Evolutionary conservation across 2,888 invertebrate species (phyloP).

Genomic region (Xestia c-nigrum): DNA sequence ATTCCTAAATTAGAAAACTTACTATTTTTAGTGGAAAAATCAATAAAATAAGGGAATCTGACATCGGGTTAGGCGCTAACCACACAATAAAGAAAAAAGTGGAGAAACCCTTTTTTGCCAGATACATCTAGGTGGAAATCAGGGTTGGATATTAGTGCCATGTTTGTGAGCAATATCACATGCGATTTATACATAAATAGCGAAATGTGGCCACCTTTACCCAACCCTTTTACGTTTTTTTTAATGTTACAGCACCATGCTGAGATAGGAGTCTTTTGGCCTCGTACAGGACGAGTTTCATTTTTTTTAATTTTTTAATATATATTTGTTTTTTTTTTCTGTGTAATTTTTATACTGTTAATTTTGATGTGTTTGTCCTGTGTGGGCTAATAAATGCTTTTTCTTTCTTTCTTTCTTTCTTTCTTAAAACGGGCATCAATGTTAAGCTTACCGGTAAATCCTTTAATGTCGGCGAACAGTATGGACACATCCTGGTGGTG

Average conservation of each 20-base stretch:
- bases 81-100: too few species aligned
- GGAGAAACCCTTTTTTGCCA: neutral
- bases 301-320: too few species aligned
- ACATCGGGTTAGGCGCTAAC: too few species aligned
- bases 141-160: neutral
- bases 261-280: too few species aligned
- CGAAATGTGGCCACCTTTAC: neutral
- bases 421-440: neutral
- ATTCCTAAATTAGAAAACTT: neutral
- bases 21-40: neutral
- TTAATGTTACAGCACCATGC: too few species aligned
- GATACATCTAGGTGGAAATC: neutral
- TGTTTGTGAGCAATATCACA: neutral
- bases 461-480: constrained; percentile 98
- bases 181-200: neutral
- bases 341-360: too few species aligned
- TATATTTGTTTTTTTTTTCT: too few species aligned
- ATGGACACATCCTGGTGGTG: constrained; percentile 99
- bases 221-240: neutral
- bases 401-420: too few species aligned
- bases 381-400: too few species aligned
- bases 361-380: too few species aligned
- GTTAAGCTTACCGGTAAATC: constrained; percentile 93
- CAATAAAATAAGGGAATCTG: too few species aligned
- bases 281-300: too few species aligned